Evolutionary conservation across 2,888 invertebrate species (phyloP).

Genomic region (Plagiodera versicolora): DNA sequence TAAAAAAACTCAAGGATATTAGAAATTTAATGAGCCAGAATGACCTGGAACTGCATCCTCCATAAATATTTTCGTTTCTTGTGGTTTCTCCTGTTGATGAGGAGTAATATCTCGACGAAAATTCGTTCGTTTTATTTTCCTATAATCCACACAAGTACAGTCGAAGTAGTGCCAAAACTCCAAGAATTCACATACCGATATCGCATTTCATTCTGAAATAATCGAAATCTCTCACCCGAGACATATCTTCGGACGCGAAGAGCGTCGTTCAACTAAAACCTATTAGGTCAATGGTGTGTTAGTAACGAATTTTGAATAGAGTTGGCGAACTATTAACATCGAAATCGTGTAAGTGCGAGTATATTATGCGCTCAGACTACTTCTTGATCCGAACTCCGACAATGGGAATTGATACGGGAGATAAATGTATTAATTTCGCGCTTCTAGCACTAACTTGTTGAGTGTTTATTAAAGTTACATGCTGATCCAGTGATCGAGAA

Average conservation of each 20-base stretch:
- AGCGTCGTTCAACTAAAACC: slow-evolving; percentile 28
- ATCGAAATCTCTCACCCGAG: slow-evolving; percentile 13
- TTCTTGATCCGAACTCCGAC: slow-evolving; percentile 28
- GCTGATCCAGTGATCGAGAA: background rate
- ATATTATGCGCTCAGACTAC: slow-evolving; percentile 26
- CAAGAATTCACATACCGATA: slow-evolving; percentile 3
- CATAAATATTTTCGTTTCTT: no score
- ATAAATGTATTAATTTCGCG: slow-evolving; percentile 35
- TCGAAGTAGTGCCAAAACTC: no score
- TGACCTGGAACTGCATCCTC: no score
- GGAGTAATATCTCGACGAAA: no score
- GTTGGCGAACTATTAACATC: slow-evolving; percentile 51
- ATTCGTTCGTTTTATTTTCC: no score
- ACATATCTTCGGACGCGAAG: slow-evolving; percentile 8
- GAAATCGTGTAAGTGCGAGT: slow-evolving; percentile 39
- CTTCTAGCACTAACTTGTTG: slow-evolving; percentile 11
- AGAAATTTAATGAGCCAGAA: no score
- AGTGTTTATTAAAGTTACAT: slow-evolving; percentile 7
- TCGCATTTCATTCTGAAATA: slow-evolving; percentile 12
- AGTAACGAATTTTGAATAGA: slow-evolving; percentile 53
- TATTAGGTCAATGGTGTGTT: slow-evolving; percentile 54
- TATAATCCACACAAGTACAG: background rate
- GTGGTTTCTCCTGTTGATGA: no score
- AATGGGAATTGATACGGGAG: slow-evolving; percentile 39
- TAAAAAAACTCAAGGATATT: no score